These are phyloP conservation scores for Melieria omissa DNA, from an alignment of 2,888 invertebrate genomes.

Conservation along the genomic window DNA sequence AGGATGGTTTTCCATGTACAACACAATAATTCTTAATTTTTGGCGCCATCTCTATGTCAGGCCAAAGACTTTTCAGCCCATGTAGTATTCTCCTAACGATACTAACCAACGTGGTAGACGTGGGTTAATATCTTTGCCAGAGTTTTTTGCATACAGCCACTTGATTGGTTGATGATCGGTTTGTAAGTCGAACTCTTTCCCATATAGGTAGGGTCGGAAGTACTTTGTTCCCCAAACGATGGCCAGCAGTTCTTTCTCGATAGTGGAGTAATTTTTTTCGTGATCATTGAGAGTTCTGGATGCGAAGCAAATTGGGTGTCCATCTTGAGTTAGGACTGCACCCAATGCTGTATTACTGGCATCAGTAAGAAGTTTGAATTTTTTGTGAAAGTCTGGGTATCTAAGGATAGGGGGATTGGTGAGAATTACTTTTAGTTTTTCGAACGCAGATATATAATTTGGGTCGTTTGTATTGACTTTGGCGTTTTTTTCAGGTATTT, in stretches of 20 bases:
- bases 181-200: not conserved
- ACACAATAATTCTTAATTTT: too few species aligned
- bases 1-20: too few species aligned
- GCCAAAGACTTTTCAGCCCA: too few species aligned
- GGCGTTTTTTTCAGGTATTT: not conserved
- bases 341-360: constrained; percentile 18
- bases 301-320: constrained; percentile 1
- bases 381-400: constrained; percentile 10
- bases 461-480: not conserved
- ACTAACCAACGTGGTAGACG: not conserved
- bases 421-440: not conserved
- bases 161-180: constrained; percentile 1
- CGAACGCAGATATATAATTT: constrained; percentile 2
- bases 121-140: not conserved
- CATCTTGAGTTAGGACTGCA: constrained; percentile 15
- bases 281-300: constrained; percentile 11
- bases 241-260: not conserved
- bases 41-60: too few species aligned
- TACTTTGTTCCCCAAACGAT: not conserved
- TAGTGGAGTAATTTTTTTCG: not conserved
- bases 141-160: not conserved
- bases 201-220: constrained; percentile 2
- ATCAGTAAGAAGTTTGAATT: constrained; percentile 11
- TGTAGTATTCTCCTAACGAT: not conserved
- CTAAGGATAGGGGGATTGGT: not conserved